phyloP scores from a whole-genome alignment of 92 coral and sea anemone genomes.

The Siderastrea siderea region DNA sequence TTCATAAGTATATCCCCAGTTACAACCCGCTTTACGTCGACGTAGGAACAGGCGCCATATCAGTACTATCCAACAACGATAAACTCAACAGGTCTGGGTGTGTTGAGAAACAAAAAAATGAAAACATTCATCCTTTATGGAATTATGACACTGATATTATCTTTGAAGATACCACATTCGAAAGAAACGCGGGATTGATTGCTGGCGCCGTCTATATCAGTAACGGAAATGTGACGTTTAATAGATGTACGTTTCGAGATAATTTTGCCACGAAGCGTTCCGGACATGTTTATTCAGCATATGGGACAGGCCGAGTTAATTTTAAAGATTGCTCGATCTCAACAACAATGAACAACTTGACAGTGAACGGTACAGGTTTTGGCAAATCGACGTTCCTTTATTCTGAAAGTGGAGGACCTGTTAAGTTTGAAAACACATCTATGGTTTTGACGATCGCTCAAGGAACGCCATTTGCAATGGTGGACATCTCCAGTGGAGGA shows the following conservation, averaged over 20 bases:
- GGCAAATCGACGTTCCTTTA: slow-evolving; percentile 1
- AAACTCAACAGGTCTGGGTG: not conserved
- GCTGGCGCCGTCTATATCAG: slow-evolving; percentile 33
- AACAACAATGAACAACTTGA: not conserved
- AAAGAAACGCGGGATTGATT: slow-evolving; percentile 18
- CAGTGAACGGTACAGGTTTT: not conserved
- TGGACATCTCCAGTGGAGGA: slow-evolving; percentile 48
- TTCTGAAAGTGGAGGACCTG: slow-evolving; percentile 39
- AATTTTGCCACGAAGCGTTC: slow-evolving; percentile 15
- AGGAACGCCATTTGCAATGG: not conserved
- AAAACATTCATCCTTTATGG: slow-evolving; percentile 45
- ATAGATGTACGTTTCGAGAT: slow-evolving; percentile 25
- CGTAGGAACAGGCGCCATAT: not conserved
- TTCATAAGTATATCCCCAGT: not conserved
- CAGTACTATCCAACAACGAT: slow-evolving; percentile 2
- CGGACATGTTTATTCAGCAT: slow-evolving; percentile 35
- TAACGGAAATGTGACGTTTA: slow-evolving; percentile 30
- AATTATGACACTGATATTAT: slow-evolving; percentile 19
- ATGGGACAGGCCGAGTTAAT: slow-evolving; percentile 39
- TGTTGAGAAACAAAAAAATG: too few species aligned
- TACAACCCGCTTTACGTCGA: not conserved
- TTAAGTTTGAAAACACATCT: slow-evolving; percentile 27
- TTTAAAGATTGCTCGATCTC: slow-evolving; percentile 12
- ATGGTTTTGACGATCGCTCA: slow-evolving; percentile 3
- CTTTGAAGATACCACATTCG: slow-evolving; percentile 40